phyloP scores from a whole-genome alignment of 2,113 vertebrate species.

The Percopsis transmontana region DNA sequence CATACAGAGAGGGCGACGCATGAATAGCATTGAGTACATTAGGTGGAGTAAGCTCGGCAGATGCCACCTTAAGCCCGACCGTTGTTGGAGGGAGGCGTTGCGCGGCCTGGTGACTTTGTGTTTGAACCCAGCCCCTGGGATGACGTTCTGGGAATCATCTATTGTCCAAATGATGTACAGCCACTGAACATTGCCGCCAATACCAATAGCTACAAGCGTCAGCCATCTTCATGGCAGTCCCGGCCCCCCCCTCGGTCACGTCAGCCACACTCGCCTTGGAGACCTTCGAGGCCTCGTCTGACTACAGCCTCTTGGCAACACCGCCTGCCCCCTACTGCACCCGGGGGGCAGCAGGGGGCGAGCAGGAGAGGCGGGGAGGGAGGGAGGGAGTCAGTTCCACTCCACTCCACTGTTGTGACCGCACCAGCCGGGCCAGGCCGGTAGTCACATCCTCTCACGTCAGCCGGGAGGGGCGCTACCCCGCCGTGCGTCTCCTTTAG shows the following conservation, averaged over 20 bases:
- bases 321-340: slow-evolving; percentile 52
- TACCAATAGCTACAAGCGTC: background rate
- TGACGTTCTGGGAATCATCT: slow-evolving; percentile 19
- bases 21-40: slow-evolving; percentile 36
- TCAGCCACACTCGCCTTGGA: slow-evolving; percentile 47
- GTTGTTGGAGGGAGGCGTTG: slow-evolving; percentile 21
- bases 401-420: slow-evolving; percentile 47
- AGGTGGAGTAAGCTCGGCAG: slow-evolving; percentile 12
- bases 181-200: slow-evolving; percentile 13
- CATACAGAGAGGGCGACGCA: slow-evolving; percentile 10
- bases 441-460: slow-evolving; percentile 60
- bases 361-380: no score
- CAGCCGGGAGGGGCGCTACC: slow-evolving; percentile 49
- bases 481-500: slow-evolving; percentile 20
- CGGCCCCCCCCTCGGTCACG: slow-evolving; percentile 40
- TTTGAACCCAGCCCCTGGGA: slow-evolving; percentile 29
- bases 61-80: slow-evolving; percentile 19
- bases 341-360: slow-evolving; percentile 43
- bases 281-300: slow-evolving; percentile 50
- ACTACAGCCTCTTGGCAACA: slow-evolving; percentile 59
- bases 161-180: slow-evolving; percentile 18
- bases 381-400: slow-evolving; percentile 38
- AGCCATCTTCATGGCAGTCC: background rate
- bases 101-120: slow-evolving; percentile 13
- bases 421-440: slow-evolving; percentile 41